A percentile compares a stretch with the other conserved stretches of the same genome.
phyloP scores from a whole-genome alignment of 2,888 invertebrate genomes.

The Coenonympha arcania region DNA sequence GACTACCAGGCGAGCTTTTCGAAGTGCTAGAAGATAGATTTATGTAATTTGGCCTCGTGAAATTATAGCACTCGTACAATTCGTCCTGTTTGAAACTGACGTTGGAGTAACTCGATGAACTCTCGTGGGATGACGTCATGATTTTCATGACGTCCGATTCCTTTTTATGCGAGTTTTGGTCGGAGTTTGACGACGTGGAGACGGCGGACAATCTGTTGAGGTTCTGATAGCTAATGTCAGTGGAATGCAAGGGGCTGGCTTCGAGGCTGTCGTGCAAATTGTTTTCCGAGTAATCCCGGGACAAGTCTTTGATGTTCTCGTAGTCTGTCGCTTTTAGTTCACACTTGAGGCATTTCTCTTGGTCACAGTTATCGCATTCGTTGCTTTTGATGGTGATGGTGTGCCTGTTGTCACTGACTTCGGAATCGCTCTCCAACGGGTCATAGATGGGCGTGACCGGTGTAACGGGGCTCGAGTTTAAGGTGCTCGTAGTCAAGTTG shows the following conservation, averaged over 20 bases:
- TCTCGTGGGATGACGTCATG: conserved; percentile 69
- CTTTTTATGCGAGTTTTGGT: conserved; percentile 41
- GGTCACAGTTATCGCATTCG: conserved; percentile 48
- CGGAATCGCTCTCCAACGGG: conserved; percentile 64
- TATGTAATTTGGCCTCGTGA: conserved; percentile 62
- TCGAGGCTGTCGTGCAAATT: conserved; percentile 49
- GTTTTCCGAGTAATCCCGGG: conserved; percentile 30
- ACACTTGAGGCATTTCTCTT: conserved; percentile 61
- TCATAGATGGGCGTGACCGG: conserved; percentile 60
- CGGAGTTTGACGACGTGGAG: conserved; percentile 61
- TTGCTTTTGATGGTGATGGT: conserved; percentile 55
- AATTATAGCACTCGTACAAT: conserved; percentile 58
- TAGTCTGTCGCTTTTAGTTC: conserved; percentile 60
- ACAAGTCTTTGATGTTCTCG: conserved; percentile 38
- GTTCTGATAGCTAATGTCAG: conserved; percentile 68
- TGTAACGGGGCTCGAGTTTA: conserved; percentile 54
- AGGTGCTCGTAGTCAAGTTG: conserved; percentile 50
- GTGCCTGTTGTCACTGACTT: conserved; percentile 58
- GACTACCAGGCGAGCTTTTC: conserved; percentile 60
- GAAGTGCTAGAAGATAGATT: conserved; percentile 63
- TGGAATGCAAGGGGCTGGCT: conserved; percentile 54
- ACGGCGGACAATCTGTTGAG: conserved; percentile 64
- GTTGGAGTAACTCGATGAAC: conserved; percentile 62
- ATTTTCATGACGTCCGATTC: conserved; percentile 44
- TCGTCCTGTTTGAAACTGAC: conserved; percentile 55